phyloP scores from a whole-genome alignment of 2,888 invertebrate species.

The Marasmarcha lunaedactyla region DNA sequence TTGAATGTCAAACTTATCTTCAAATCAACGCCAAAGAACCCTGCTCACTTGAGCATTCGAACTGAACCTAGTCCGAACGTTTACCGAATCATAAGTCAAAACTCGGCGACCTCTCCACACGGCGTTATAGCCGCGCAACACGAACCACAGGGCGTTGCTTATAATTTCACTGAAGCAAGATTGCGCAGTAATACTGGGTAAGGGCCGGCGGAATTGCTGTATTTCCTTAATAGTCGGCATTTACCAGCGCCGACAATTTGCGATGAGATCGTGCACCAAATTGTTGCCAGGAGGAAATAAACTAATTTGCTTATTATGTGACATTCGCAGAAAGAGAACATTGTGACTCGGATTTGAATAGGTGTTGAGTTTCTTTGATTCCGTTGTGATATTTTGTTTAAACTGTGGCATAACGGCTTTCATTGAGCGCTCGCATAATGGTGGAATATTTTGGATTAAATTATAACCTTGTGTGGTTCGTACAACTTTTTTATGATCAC shows the following conservation, averaged over 20 bases:
- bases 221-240: conserved; percentile 70
- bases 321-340: conserved; percentile 43
- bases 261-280: conserved; percentile 66
- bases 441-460: too few species aligned
- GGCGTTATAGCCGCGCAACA: conserved; percentile 51
- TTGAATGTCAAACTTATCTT: too few species aligned
- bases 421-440: too few species aligned
- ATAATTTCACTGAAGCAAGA: conserved; percentile 63
- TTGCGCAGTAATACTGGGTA: conserved; percentile 65
- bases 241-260: conserved; percentile 67
- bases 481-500: too few species aligned
- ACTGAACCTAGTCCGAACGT: too few species aligned
- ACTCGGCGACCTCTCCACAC: conserved; percentile 1
- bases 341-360: conserved; percentile 36
- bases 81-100: too few species aligned
- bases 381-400: too few species aligned
- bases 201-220: conserved; percentile 65
- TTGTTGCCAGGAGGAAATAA: conserved; percentile 67
- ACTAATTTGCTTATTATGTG: conserved; percentile 64
- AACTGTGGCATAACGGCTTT: too few species aligned
- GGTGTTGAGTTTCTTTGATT: too few species aligned
- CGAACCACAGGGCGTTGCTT: conserved; percentile 64
- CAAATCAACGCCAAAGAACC: too few species aligned
- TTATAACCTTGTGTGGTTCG: too few species aligned
- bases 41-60: too few species aligned